Base-by-base conservation (phyloP, 2,797 vertebrate genomes). In the Saxicola maurus region DNA sequence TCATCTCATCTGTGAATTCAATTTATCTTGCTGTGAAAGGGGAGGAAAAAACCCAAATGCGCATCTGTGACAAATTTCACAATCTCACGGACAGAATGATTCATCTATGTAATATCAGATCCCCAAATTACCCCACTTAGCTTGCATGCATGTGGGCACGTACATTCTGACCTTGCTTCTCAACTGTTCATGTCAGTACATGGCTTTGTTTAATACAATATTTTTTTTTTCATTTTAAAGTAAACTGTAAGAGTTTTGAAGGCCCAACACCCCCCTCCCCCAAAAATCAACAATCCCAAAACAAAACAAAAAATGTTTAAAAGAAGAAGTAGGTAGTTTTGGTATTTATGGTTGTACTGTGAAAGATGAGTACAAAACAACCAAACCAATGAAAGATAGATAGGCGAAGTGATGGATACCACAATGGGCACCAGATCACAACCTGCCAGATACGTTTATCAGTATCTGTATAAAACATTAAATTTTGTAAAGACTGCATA, bases 31-130 rank as follows among this genome's bases (percentile, higher is more conserved):
- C 42, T 49, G 37, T 48, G 48, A 76, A 92, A 75, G 10, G 10
- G 37, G 12, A n/a, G 13, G 7, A 71, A 40, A 51, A 83, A 48
- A 2, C 5, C 5, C 1, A 0, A 43, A 59, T 9, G n/a, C 11
- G n/a, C 57, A 56, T 82, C 81, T 56, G 24, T 80, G 84, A 87
- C 72, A n/a, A 60, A 82, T 77, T 76, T 86, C 53, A 87, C 57
- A 88, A 60, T 90, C 42, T 90, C 65, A 53, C 0, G 1, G 79
- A 60, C 51, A 71, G 76, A 82, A 87, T 89, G 86, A 91, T 82
- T 95, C 84, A 94, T 77, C 48, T 77, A 28, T 37, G 28, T n/a
- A 72, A 28, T 55, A 92, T 31, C 84, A 94, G 65, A 71, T 80
- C 31, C 38, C 17, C 33, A 74, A 61, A 89, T 74, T 74, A 89